Evolutionary conservation across 2,113 vertebrate genomes (phyloP).

Genomic region (Turdus rufiventris): DNA sequence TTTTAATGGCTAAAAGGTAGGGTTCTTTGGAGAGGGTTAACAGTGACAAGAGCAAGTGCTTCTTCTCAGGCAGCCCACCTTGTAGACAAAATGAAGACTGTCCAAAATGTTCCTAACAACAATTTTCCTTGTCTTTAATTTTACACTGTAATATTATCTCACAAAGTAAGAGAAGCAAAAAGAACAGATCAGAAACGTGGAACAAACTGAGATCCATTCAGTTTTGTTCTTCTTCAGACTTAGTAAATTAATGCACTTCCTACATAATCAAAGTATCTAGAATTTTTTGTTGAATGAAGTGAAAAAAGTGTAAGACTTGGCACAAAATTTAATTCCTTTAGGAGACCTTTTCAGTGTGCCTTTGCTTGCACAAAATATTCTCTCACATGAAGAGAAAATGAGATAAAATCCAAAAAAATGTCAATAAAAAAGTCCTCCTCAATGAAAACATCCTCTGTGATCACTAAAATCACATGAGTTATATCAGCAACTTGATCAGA

Average conservation of each 20-base stretch:
- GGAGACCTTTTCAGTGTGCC: rapidly evolving
- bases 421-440: neutral
- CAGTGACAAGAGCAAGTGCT: rapidly evolving
- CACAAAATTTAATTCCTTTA: neutral
- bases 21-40: neutral
- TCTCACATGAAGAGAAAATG: neutral
- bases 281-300: neutral
- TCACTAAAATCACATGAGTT: neutral
- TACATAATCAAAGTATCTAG: neutral
- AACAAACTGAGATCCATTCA: neutral
- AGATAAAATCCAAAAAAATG: neutral
- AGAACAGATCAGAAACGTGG: neutral
- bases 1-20: rapidly evolving
- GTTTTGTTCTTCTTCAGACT: neutral
- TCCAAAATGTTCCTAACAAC: rapidly evolving
- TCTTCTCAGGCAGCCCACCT: neutral
- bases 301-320: neutral
- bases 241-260: neutral
- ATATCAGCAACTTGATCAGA: neutral
- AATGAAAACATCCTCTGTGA: neutral
- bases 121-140: neutral
- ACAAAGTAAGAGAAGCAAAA: neutral
- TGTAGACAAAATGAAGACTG: neutral
- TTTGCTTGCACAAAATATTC: neutral
- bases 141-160: neutral